Evolutionary conservation across 2,888 invertebrate genomes (phyloP).

Genomic region (Tinea trinotella): DNA sequence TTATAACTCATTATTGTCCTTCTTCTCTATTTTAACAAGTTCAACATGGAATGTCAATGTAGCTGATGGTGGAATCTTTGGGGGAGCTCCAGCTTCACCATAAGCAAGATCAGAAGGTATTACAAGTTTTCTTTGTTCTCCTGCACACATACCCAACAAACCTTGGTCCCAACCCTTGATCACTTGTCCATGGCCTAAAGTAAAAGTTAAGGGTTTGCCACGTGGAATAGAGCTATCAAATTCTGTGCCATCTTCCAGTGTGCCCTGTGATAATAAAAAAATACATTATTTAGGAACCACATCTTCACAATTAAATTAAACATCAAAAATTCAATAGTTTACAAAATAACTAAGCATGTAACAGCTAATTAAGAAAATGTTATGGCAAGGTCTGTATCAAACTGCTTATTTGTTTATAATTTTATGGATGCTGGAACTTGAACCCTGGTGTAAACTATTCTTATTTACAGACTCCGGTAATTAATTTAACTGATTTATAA

Average conservation of each 20-base stretch:
- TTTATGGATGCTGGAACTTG: too few species aligned
- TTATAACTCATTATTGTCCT: slow-evolving; percentile 63
- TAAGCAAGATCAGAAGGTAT: slow-evolving; percentile 91
- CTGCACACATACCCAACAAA: slow-evolving; percentile 89
- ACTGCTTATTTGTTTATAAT: too few species aligned
- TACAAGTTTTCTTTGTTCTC: slow-evolving; percentile 87
- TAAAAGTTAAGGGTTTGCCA: slow-evolving; percentile 83
- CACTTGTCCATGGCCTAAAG: slow-evolving; percentile 87
- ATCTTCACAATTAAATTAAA: slow-evolving; percentile 9
- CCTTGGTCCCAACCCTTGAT: slow-evolving; percentile 95
- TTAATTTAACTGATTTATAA: too few species aligned
- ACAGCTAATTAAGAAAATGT: too few species aligned
- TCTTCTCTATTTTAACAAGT: slow-evolving; percentile 80
- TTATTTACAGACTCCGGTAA: too few species aligned
- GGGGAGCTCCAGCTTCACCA: slow-evolving; percentile 84
- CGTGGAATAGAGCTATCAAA: slow-evolving; percentile 87
- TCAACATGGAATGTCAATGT: slow-evolving; percentile 88
- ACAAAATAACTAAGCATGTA: too few species aligned
- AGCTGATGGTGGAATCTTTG: slow-evolving; percentile 86
- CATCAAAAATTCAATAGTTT: background rate
- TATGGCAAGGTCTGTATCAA: too few species aligned
- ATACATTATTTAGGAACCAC: background rate
- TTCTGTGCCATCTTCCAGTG: slow-evolving; percentile 85
- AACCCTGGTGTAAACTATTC: too few species aligned
- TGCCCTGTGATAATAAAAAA: slow-evolving; percentile 73